Base-by-base conservation (phyloP, 1,140 invertebrate genomes). In the Idris sp. region DNA sequence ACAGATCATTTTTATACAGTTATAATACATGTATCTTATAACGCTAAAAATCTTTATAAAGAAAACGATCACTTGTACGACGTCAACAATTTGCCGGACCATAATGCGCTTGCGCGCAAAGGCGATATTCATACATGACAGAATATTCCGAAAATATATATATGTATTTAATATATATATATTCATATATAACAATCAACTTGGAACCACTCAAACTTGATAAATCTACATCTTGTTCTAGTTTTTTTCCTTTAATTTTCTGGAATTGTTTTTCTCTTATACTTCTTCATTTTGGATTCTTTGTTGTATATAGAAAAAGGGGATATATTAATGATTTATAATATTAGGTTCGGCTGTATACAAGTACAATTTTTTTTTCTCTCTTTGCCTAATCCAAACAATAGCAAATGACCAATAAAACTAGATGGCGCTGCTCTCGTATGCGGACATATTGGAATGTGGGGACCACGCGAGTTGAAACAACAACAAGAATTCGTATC, bases 391-490 rank as follows among this genome's bases (percentile, higher is more conserved):
- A n/a, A n/a, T n/a, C n/a, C n/a, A n/a, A n/a, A n/a, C n/a, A n/a
- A n/a, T n/a, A n/a, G n/a, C n/a, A n/a, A n/a, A n/a, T n/a, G n/a
- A n/a, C n/a, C n/a, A n/a, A n/a, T n/a, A n/a, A n/a, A 51, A 41
- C 64, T 58, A 58, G 19, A 15, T 69, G 38, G 54, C 54, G 46
- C 35, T 59, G 41, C 41, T 58, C 43, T 71, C 53, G 40, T 31
- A 65, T 18, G 48, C 71, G 44, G 77, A 81, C 80, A 78, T 79
- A 72, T 49, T 83, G 84, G 84, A 86, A 86, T 87, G 83, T 86
- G 78, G 77, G 76, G n/a, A n/a, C 76, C 76, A 76, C 54, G 79
- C 76, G 71, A 79, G 64, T 84, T 75, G 72, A 77, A 80, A 65
- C 59, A 64, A 64, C 78, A n/a, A n/a, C n/a, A n/a, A n/a, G n/a